These are phyloP conservation scores for Leptothorax acervorum DNA, from an alignment of 2,888 invertebrate genomes.

Conservation along the genomic window DNA sequence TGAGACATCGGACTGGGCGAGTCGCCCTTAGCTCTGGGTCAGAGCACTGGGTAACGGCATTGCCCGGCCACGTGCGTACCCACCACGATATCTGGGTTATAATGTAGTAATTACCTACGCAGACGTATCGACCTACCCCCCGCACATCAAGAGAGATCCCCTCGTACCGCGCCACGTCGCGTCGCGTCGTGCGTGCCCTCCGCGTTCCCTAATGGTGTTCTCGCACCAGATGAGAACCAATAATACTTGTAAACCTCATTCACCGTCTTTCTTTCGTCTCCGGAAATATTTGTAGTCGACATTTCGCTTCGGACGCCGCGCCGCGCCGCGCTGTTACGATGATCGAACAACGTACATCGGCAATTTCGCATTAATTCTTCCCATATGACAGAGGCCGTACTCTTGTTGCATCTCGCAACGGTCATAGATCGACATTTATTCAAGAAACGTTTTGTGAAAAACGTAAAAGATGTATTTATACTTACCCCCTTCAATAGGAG, in stretches of 20 bases:
- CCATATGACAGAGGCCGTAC: no score
- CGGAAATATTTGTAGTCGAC: not conserved
- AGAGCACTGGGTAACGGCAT: conserved; percentile 83
- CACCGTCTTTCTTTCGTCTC: conserved; percentile 26
- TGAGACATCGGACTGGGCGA: conserved; percentile 74
- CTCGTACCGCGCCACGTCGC: not conserved
- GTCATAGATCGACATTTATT: not conserved
- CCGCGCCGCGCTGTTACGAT: not conserved
- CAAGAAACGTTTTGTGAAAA: not conserved
- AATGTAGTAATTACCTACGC: conserved; percentile 79
- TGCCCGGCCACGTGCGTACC: conserved; percentile 68
- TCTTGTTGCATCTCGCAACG: not conserved
- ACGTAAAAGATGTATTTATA: not conserved
- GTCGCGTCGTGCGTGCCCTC: no score
- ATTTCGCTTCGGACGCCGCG: not conserved
- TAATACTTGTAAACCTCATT: conserved; percentile 1
- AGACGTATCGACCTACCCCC: conserved; percentile 80
- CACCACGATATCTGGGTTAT: conserved; percentile 82
- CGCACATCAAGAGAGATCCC: conserved; percentile 31
- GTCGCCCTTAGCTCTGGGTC: conserved; percentile 84
- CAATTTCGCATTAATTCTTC: not conserved
- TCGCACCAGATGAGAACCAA: conserved; percentile 12
- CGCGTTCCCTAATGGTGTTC: not conserved
- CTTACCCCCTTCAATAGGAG: conserved; percentile 87
- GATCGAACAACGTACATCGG: not conserved